These are phyloP conservation scores for Ashinkailepas kermadecensis DNA, from an alignment of 2,888 invertebrate species.

Conservation along the genomic window DNA sequence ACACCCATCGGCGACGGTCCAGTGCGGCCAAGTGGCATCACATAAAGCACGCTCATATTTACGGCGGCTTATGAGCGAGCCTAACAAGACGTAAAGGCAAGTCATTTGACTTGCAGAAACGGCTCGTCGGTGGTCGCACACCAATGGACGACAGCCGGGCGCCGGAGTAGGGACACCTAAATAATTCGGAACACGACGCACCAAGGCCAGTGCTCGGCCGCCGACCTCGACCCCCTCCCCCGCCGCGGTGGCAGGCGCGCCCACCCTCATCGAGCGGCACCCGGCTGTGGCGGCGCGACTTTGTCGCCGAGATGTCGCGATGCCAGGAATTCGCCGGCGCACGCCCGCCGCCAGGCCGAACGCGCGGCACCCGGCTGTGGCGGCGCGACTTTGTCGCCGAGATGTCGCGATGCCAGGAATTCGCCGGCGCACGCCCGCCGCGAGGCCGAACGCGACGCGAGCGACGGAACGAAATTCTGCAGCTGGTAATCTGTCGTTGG, in stretches of 20 bases:
- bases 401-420: too few species aligned
- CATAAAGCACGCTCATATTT: background rate
- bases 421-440: too few species aligned
- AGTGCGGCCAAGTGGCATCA: background rate
- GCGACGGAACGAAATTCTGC: too few species aligned
- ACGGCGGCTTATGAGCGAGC: background rate
- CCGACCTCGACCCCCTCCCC: background rate
- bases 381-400: background rate
- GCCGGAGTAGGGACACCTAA: background rate
- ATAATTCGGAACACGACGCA: background rate
- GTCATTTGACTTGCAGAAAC: background rate
- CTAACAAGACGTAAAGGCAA: background rate
- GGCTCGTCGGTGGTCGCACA: background rate
- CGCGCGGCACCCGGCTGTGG: background rate
- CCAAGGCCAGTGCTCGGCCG: background rate
- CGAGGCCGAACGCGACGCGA: too few species aligned
- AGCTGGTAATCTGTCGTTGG: too few species aligned
- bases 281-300: background rate
- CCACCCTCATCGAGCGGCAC: background rate
- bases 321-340: too few species aligned
- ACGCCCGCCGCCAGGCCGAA: too few species aligned
- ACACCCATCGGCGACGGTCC: background rate
- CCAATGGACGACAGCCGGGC: background rate
- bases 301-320: too few species aligned
- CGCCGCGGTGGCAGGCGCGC: background rate